Evolutionary conservation across 1,140 invertebrate species (phyloP).

Genomic region (Leptopilina clavipes): DNA sequence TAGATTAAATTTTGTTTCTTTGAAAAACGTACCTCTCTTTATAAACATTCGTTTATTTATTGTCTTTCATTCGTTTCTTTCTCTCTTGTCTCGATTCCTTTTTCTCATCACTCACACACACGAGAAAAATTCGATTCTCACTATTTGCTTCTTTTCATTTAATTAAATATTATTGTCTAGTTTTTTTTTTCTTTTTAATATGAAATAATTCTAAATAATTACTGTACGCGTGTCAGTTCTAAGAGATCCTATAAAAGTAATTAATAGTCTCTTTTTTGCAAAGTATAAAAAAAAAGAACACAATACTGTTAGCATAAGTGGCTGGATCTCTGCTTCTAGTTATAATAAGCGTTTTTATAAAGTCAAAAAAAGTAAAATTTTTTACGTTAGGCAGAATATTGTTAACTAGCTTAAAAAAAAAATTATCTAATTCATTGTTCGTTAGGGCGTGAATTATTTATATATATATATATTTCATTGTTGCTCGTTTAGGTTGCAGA

Average conservation of each 20-base stretch:
- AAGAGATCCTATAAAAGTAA: conserved; percentile 28
- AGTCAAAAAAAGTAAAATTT: neutral
- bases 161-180: conserved; percentile 27
- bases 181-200: neutral
- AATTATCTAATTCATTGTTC: conserved; percentile 6
- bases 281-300: conserved; percentile 22
- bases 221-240: conserved; percentile 30
- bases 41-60: neutral
- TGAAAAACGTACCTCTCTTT: neutral
- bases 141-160: neutral
- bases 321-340: conserved; percentile 30
- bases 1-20: conserved; percentile 4
- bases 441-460: neutral
- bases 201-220: conserved; percentile 15
- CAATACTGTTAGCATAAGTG: conserved; percentile 34
- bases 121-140: conserved; percentile 7
- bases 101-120: conserved; percentile 8
- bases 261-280: conserved; percentile 30
- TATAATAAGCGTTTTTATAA: conserved; percentile 29
- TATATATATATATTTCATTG: neutral
- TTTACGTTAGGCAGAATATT: conserved; percentile 10
- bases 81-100: conserved; percentile 4
- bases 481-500: conserved; percentile 22
- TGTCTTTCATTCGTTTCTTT: neutral
- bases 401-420: conserved; percentile 7